Evolutionary conservation across 2,888 invertebrate species (phyloP).

Genomic region (Galerucella nymphaeae): DNA sequence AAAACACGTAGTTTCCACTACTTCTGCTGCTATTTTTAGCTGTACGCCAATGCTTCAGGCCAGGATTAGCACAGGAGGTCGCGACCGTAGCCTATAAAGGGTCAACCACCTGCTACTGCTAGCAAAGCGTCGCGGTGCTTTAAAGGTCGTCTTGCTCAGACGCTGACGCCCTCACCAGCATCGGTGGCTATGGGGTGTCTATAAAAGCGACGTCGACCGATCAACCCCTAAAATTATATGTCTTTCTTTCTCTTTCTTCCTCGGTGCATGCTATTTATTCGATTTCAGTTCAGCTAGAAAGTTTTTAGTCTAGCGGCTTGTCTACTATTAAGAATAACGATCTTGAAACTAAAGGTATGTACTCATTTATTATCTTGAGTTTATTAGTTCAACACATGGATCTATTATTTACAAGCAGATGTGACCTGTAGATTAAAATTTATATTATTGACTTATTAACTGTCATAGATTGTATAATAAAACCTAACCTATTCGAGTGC

Average conservation of each 20-base stretch:
- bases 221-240: conserved; percentile 24
- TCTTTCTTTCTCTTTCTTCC: conserved; percentile 14
- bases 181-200: conserved; percentile 23
- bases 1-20: not conserved
- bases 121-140: conserved; percentile 28
- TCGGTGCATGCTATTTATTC: conserved; percentile 4
- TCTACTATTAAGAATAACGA: not conserved
- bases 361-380: too few species aligned
- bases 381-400: too few species aligned
- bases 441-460: too few species aligned
- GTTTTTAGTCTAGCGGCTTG: conserved; percentile 4
- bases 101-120: conserved; percentile 42
- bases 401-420: too few species aligned
- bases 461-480: too few species aligned
- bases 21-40: not conserved
- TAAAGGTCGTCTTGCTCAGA: conserved; percentile 40
- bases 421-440: too few species aligned
- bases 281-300: not conserved
- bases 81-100: conserved; percentile 35
- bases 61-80: conserved; percentile 33
- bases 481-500: too few species aligned
- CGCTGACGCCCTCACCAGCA: conserved; percentile 24
- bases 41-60: conserved; percentile 14
- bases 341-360: too few species aligned
- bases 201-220: conserved; percentile 16